These are phyloP conservation scores for Laticauda laticaudata DNA, from an alignment of 2,113 vertebrate species.

Conservation along the genomic window DNA sequence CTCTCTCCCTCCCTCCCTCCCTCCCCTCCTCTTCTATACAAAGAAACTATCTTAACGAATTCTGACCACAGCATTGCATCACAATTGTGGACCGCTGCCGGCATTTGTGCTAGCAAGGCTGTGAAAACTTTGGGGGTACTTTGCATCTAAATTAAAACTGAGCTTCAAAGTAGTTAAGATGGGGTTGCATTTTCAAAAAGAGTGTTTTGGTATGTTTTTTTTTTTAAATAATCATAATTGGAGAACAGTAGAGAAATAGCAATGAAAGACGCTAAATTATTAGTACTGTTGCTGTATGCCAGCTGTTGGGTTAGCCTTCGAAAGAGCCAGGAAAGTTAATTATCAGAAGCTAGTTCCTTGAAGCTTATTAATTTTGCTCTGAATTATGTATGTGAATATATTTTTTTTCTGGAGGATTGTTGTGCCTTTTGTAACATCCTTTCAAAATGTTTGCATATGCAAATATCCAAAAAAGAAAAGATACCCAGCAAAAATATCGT, in stretches of 20 bases:
- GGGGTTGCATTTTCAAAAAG: constrained; percentile 59
- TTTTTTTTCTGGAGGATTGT: background rate
- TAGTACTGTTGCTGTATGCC: constrained; percentile 41
- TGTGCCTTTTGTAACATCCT: constrained; percentile 33
- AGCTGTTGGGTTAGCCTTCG: constrained; percentile 51
- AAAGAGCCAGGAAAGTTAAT: constrained; percentile 14
- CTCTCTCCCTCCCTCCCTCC: background rate
- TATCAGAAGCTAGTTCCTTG: constrained; percentile 47
- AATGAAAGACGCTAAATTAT: constrained; percentile 58
- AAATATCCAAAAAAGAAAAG: background rate
- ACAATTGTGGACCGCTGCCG: constrained; percentile 57
- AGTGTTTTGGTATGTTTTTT: background rate
- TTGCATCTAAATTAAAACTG: constrained; percentile 71
- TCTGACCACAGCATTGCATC: constrained; percentile 51
- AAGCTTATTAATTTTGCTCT: constrained; percentile 49
- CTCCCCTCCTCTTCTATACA: background rate
- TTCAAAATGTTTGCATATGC: constrained; percentile 50
- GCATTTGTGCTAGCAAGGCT: constrained; percentile 46
- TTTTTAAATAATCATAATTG: background rate
- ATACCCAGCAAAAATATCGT: background rate
- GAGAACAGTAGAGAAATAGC: background rate
- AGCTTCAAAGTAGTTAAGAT: constrained; percentile 65
- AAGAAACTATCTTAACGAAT: constrained; percentile 50
- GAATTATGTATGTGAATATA: constrained; percentile 56
- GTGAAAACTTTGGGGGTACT: constrained; percentile 54